These are phyloP conservation scores for Pelmatolapia mariae DNA, from an alignment of 2,113 vertebrate species.

Conservation along the genomic window DNA sequence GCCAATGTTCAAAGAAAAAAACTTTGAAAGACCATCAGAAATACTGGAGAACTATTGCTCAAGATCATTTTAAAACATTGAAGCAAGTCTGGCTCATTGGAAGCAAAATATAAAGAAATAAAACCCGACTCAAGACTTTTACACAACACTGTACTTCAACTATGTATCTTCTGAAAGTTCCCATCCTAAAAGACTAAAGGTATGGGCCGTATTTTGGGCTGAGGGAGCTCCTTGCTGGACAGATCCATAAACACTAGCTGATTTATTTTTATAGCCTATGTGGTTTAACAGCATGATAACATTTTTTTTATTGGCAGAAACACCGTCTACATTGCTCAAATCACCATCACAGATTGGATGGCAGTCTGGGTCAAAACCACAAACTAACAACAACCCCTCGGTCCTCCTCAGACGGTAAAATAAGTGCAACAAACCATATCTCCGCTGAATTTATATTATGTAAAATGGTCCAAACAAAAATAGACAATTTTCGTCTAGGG, in stretches of 20 bases:
- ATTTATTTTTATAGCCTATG: background rate
- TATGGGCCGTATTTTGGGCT: background rate
- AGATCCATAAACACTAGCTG: constrained; percentile 6
- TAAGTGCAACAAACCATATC: constrained; percentile 30
- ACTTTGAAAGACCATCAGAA: background rate
- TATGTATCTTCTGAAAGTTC: background rate
- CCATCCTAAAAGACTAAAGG: background rate
- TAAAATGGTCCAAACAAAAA: constrained; percentile 14
- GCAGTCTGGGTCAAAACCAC: constrained; percentile 7
- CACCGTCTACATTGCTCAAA: background rate
- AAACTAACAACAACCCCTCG: background rate
- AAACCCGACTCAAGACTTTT: rapidly evolving
- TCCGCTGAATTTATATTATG: constrained; percentile 28
- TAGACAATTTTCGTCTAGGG: background rate
- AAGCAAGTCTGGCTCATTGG: background rate
- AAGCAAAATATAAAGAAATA: background rate
- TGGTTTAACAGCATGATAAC: constrained; percentile 34
- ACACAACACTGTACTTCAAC: background rate
- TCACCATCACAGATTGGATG: constrained; percentile 31
- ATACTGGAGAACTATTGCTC: background rate
- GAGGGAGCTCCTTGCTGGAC: background rate
- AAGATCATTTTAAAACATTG: background rate
- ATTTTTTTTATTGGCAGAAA: constrained; percentile 10
- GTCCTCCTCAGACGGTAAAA: background rate
- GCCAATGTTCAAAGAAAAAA: background rate